These are phyloP conservation scores for Macquaria ambigua DNA, from an alignment of 2,113 vertebrate species.

Conservation along the genomic window DNA sequence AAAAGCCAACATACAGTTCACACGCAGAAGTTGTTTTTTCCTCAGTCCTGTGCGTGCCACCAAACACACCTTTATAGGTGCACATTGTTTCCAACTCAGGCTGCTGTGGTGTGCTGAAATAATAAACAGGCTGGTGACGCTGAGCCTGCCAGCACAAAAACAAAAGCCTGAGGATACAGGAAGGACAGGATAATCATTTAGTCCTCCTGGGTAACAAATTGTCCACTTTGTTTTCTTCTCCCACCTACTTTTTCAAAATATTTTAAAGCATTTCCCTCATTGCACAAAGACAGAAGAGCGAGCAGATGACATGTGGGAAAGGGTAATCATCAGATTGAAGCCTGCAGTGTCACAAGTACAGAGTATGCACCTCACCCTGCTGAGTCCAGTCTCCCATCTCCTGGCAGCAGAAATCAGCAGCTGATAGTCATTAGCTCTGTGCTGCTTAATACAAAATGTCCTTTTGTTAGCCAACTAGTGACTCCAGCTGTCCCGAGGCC, in stretches of 20 bases:
- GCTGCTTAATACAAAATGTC: slow-evolving; percentile 51
- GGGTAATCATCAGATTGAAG: slow-evolving; percentile 14
- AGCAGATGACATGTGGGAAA: slow-evolving; percentile 5
- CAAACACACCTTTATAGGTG: slow-evolving; percentile 39
- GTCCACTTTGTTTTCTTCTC: slow-evolving; percentile 13
- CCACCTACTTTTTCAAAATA: neutral
- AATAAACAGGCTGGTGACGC: slow-evolving; percentile 39
- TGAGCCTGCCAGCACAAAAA: slow-evolving; percentile 32
- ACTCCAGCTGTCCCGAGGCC: slow-evolving; percentile 6
- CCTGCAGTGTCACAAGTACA: slow-evolving; percentile 24
- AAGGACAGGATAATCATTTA: slow-evolving; percentile 23
- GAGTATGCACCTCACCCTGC: slow-evolving; percentile 25
- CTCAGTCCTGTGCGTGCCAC: slow-evolving; percentile 24
- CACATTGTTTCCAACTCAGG: slow-evolving; percentile 31
- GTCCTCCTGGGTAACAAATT: slow-evolving; percentile 30
- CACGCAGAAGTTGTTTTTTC: slow-evolving; percentile 46
- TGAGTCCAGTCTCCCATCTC: slow-evolving; percentile 27
- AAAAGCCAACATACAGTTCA: slow-evolving; percentile 36
- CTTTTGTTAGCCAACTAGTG: slow-evolving; percentile 39
- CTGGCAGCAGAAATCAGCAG: slow-evolving; percentile 58
- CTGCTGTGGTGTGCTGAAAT: slow-evolving; percentile 39
- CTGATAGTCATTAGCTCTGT: slow-evolving; percentile 63
- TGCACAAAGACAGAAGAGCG: slow-evolving; percentile 10
- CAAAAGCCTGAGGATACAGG: slow-evolving; percentile 46
- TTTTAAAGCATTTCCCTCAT: slow-evolving; percentile 14